Evolutionary conservation across 2,113 vertebrate genomes (phyloP).

Genomic region (Lethenteron camtschaticum): DNA sequence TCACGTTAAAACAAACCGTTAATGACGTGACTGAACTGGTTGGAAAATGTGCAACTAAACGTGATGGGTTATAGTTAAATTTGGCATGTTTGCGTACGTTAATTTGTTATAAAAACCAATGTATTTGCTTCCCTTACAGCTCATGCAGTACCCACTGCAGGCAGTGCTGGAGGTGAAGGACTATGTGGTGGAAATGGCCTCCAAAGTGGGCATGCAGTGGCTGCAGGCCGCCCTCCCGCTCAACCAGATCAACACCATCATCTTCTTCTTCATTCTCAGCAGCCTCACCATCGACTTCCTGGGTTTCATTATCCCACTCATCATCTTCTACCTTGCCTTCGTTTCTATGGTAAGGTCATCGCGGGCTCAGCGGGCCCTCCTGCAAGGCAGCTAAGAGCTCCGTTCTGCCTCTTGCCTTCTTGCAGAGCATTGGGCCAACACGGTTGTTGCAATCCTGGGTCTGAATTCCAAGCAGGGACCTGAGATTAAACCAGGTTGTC

Average conservation of each 20-base stretch:
- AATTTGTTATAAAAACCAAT: neutral
- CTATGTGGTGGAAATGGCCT: constrained; percentile 76
- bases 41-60: too few relatives aligned
- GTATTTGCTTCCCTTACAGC: constrained; percentile 20
- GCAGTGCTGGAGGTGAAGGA: constrained; percentile 84
- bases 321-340: constrained; percentile 85
- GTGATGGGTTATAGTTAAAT: too few relatives aligned
- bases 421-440: too few relatives aligned
- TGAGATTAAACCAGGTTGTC: too few relatives aligned
- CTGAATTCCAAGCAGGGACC: too few relatives aligned
- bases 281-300: constrained; percentile 93
- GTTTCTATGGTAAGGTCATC: constrained; percentile 38
- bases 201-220: constrained; percentile 90
- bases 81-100: too few relatives aligned
- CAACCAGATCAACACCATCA: constrained; percentile 77
- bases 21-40: too few relatives aligned
- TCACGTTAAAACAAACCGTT: too few relatives aligned
- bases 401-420: too few relatives aligned
- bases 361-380: too few relatives aligned
- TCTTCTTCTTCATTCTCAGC: constrained; percentile 96
- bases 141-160: constrained; percentile 71
- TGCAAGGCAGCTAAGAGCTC: too few relatives aligned
- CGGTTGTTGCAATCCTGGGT: too few relatives aligned
- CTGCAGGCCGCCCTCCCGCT: constrained; percentile 73
- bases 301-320: constrained; percentile 58